These are phyloP conservation scores for Doryteuthis pealeii DNA, from an alignment of 1,140 invertebrate species.

Conservation along the genomic window DNA sequence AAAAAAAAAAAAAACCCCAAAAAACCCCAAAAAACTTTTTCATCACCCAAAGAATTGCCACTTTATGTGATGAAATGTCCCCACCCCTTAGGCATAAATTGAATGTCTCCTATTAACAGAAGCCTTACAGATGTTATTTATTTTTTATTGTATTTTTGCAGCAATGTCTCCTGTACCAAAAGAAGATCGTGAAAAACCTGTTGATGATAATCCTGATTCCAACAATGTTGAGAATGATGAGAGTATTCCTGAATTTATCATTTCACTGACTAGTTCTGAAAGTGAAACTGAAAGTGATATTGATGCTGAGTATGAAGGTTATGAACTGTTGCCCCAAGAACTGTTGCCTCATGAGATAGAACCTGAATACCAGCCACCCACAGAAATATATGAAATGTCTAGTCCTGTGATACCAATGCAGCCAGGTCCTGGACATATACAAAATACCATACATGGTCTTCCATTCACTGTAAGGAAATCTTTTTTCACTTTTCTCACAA, in stretches of 20 bases:
- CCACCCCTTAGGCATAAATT: too few relatives aligned
- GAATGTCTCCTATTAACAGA: too few relatives aligned
- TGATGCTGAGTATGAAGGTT: conserved; percentile 16
- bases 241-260: conserved; percentile 14
- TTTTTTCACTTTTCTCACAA: too few relatives aligned
- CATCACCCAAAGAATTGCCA: too few relatives aligned
- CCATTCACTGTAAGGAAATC: too few relatives aligned
- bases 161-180: conserved; percentile 27
- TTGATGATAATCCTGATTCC: conserved; percentile 9
- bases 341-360: conserved; percentile 11
- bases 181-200: conserved; percentile 16
- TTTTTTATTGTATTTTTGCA: neutral
- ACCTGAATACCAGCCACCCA: neutral
- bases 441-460: too few relatives aligned
- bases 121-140: too few relatives aligned
- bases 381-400: neutral
- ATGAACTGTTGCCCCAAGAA: conserved; percentile 29
- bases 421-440: too few relatives aligned
- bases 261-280: conserved; percentile 5
- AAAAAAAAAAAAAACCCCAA: too few relatives aligned
- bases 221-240: conserved; percentile 17
- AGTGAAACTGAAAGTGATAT: conserved; percentile 26
- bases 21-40: too few relatives aligned
- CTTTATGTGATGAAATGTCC: too few relatives aligned
- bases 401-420: too few relatives aligned